A percentile compares a stretch with the other conserved stretches of the same genome.
phyloP scores from a whole-genome alignment of 1,140 invertebrate genomes.

The Latrodectus geometricus region DNA sequence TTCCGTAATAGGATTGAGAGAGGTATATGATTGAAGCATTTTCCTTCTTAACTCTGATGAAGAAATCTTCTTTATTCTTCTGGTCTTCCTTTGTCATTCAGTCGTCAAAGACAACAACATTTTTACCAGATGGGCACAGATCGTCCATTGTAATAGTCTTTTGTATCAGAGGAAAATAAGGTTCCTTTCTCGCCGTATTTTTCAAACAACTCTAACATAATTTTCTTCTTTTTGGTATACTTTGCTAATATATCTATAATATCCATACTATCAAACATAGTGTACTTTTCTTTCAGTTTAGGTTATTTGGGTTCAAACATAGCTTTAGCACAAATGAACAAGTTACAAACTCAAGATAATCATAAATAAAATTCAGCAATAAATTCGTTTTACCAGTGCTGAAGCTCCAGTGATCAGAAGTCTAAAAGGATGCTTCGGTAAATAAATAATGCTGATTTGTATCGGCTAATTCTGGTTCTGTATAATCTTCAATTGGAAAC shows the following conservation, averaged over 20 bases:
- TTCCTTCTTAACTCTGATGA: background rate
- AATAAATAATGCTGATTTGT: slow-evolving; percentile 3
- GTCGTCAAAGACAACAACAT: too few species aligned
- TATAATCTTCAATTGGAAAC: background rate
- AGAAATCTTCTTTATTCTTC: background rate
- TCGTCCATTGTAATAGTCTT: slow-evolving; percentile 10
- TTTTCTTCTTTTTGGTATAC: background rate
- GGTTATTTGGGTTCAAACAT: slow-evolving; percentile 25
- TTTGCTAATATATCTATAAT: slow-evolving; percentile 3
- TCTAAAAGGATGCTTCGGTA: slow-evolving; percentile 13
- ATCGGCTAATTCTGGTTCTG: background rate
- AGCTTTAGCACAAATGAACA: slow-evolving; percentile 19
- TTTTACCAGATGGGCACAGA: slow-evolving; percentile 12
- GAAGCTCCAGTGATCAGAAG: slow-evolving; percentile 16
- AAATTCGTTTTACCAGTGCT: background rate
- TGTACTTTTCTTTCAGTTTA: too few species aligned
- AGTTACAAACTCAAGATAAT: slow-evolving; percentile 4
- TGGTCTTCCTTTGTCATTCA: slow-evolving; percentile 15
- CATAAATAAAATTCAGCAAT: too few species aligned
- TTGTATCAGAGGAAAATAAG: background rate
- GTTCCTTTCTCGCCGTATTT: slow-evolving; percentile 1
- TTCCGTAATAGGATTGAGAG: too few species aligned
- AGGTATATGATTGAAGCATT: too few species aligned
- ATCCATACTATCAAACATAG: background rate
- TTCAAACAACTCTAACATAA: too few species aligned